Percentiles rank a stretch among this genome's conserved stretches.
Conservation (phyloP, 1,140 invertebrate species). For the Pseudobourletiella spinata region DNA sequence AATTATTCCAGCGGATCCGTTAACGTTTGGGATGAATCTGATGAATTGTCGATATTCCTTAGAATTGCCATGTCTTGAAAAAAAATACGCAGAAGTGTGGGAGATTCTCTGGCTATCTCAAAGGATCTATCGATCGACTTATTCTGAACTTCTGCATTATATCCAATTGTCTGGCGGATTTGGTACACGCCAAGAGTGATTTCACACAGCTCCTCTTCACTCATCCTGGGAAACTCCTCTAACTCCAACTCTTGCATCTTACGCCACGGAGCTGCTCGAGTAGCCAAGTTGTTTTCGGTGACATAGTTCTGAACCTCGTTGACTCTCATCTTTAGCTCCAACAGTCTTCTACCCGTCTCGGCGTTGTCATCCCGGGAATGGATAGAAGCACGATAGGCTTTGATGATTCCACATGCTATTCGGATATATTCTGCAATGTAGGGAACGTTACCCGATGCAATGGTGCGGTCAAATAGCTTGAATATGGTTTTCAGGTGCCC, state of each 20-base stretch:
- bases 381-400: constrained; percentile 4
- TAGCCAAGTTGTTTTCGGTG: neutral
- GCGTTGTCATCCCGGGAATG: neutral
- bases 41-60: neutral
- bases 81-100: neutral
- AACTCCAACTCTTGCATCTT: neutral
- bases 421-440: constrained; percentile 3
- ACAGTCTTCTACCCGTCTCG: neutral
- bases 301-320: neutral
- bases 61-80: neutral
- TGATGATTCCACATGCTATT: neutral
- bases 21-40: neutral
- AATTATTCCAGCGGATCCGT: neutral
- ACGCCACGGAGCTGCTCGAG: neutral
- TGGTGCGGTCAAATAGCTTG: constrained; percentile 18
- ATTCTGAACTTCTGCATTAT: neutral
- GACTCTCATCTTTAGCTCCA: neutral
- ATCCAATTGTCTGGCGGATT: neutral
- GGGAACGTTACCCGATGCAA: constrained; percentile 12
- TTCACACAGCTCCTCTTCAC: neutral
- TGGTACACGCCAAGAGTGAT: constrained; percentile 8
- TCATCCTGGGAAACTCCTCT: neutral
- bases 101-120: neutral
- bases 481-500: constrained; percentile 29
- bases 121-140: neutral